A percentile compares a stretch with the other conserved stretches of the same genome.
phyloP scores from a whole-genome alignment of 2,797 vertebrate species.

The Carduelis carduelis region DNA sequence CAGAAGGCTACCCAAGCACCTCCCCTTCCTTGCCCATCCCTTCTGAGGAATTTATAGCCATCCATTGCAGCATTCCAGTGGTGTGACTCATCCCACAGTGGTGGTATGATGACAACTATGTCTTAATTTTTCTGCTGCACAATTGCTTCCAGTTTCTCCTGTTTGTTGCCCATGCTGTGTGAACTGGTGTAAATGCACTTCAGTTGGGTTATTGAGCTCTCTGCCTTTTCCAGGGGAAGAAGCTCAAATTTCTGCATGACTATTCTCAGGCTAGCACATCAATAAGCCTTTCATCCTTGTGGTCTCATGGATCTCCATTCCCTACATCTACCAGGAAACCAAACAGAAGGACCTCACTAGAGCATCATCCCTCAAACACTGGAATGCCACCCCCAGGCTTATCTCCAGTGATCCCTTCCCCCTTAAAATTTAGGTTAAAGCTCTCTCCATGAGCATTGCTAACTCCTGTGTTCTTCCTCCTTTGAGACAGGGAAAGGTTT shows the following conservation, averaged over 20 bases:
- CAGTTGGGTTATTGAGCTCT: background rate
- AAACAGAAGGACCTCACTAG: background rate
- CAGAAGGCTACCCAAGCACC: accelerated
- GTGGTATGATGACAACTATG: background rate
- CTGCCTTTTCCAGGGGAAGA: background rate
- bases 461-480: background rate
- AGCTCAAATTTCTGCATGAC: background rate
- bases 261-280: background rate
- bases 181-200: background rate
- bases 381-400: background rate
- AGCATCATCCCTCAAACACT: background rate
- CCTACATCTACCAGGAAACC: background rate
- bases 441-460: background rate
- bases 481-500: background rate
- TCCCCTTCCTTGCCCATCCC: background rate
- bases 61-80: background rate
- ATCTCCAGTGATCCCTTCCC: background rate
- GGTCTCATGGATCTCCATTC: background rate
- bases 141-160: background rate
- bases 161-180: background rate
- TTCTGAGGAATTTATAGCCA: background rate
- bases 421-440: background rate
- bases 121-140: background rate
- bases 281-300: background rate
- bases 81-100: background rate